phyloP scores from a whole-genome alignment of 2,888 invertebrate species.

The Hirtodrosophila confusa region DNA sequence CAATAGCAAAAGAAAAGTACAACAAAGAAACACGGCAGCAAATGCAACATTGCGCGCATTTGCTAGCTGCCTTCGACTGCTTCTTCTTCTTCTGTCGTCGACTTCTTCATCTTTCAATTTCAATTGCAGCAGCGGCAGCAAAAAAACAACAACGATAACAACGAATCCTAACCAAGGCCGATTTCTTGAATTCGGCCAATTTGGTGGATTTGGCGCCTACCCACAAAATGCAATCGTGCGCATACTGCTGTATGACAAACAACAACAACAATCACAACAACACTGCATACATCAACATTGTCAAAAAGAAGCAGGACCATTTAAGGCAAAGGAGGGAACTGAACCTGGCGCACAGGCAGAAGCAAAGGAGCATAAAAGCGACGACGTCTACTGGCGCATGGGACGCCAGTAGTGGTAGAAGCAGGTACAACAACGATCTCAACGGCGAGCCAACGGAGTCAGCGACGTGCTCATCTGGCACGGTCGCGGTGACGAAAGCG shows the following conservation, averaged over 20 bases:
- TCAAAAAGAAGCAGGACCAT: slow-evolving; percentile 17
- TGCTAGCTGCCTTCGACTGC: slow-evolving; percentile 30
- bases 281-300: slow-evolving; percentile 25
- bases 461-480: slow-evolving; percentile 58
- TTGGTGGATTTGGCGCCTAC: slow-evolving; percentile 63
- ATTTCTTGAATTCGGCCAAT: slow-evolving; percentile 52
- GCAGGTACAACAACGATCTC: slow-evolving; percentile 66
- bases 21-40: slow-evolving; percentile 30
- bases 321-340: slow-evolving; percentile 10
- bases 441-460: slow-evolving; percentile 59
- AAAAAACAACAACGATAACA: slow-evolving; percentile 7
- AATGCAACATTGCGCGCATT: slow-evolving; percentile 37
- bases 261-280: slow-evolving; percentile 36
- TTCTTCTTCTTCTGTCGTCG: slow-evolving; percentile 19
- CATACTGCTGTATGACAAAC: slow-evolving; percentile 69
- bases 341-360: slow-evolving; percentile 10
- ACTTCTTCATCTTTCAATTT: slow-evolving; percentile 28
- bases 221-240: slow-evolving; percentile 82
- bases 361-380: slow-evolving; percentile 25
- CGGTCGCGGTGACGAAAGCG: slow-evolving; percentile 69
- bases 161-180: slow-evolving; percentile 58
- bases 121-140: slow-evolving; percentile 22
- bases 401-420: slow-evolving; percentile 45
- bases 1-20: slow-evolving; percentile 15
- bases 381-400: slow-evolving; percentile 32